Base-by-base conservation (phyloP, 1,140 invertebrate genomes). In the Contarinia nasturtii region DNA sequence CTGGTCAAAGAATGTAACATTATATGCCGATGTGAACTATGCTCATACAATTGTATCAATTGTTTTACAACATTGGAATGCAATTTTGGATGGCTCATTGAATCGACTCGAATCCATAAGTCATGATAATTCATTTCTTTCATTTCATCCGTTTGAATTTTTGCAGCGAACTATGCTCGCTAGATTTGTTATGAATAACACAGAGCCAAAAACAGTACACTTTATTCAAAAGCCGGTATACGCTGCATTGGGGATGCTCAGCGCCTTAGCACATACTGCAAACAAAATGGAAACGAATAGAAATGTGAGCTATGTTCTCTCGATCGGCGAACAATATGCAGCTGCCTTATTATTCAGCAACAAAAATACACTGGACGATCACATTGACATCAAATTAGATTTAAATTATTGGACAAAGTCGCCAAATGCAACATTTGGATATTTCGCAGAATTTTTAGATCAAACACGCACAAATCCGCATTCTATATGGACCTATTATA, bases 151-250 rank as follows among this genome's bases (percentile, higher is more conserved):
- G 0, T 50, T 62, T 44, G 67, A 64, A 51, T 71, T 71, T 49
- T 57, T 53, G 3, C 68, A 71, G 53, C 53, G 68, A 20, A 65
- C 60, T 17, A 51, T 71, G 10, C 52, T 71, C 27, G 63, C 68
- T 7, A 67, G 68, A 48, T 71, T 70, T 54, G 64, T 65, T 34
- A 69, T 70, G 61, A 71, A 69, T 47, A 58, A 63, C 36, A 67
- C 67, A 1, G 48, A 54, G 2, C 66, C 66, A 1, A 54, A 51
- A 10, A 60, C 70, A 51, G 60, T 57, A 3, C 69, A 70, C 56
- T 69, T 70, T 48, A 57, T 72, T 21, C 61, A 64, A 50, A 72
- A 72, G 49, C 68, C 69, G 1, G 67, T 70, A 1, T 70, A 67
- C 48, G 53, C 56, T 1, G 59, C 60, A 7, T 59, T 69, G 52